Conservation (phyloP, 2,888 invertebrate species). For the Polymixis flavicincta region DNA sequence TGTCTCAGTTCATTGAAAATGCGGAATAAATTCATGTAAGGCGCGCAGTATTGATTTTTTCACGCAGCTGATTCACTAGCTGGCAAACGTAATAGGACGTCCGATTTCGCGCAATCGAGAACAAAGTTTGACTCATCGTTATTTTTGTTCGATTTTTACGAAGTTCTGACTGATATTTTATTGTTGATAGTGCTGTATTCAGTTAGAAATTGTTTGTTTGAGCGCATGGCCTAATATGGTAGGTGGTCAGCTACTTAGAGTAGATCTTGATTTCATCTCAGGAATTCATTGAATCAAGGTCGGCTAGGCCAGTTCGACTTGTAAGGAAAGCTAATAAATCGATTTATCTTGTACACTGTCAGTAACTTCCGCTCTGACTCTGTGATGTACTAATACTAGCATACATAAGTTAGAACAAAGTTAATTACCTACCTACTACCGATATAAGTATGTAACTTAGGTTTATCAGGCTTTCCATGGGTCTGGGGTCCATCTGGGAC, state of each 20-base stretch:
- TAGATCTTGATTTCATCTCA: conserved; percentile 61
- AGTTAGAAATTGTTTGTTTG: conserved; percentile 60
- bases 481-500: too few relatives aligned
- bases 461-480: too few relatives aligned
- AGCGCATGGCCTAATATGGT: conserved; percentile 45
- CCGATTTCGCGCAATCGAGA: conserved; percentile 80
- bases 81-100: conserved; percentile 60
- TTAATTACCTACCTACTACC: background rate
- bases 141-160: conserved; percentile 75
- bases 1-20: conserved; percentile 45
- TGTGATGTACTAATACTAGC: conserved; percentile 14
- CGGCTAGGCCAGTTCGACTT: conserved; percentile 60
- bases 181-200: conserved; percentile 55
- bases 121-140: conserved; percentile 82
- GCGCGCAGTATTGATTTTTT: conserved; percentile 86
- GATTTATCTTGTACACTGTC: conserved; percentile 53
- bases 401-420: background rate
- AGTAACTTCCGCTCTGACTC: conserved; percentile 56
- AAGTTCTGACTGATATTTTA: conserved; percentile 63
- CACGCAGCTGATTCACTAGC: conserved; percentile 84
- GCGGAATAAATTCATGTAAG: conserved; percentile 63
- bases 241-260: conserved; percentile 32
- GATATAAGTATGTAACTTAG: too few relatives aligned
- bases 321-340: conserved; percentile 66
- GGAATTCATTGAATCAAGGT: conserved; percentile 66